Evolutionary conservation across 2,797 vertebrate genomes (phyloP).

Genomic region (Aulostomus chinensis): DNA sequence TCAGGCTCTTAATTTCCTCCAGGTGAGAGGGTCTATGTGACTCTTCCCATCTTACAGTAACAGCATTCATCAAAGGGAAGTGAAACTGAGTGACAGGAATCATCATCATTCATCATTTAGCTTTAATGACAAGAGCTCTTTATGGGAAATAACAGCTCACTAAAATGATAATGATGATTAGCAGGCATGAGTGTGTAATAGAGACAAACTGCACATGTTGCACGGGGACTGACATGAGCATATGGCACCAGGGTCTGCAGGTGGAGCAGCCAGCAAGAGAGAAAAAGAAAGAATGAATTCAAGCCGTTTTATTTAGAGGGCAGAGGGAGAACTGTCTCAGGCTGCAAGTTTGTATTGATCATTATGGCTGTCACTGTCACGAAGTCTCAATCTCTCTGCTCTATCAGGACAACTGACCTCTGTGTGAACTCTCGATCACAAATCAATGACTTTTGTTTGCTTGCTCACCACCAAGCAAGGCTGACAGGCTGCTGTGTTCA

Average conservation of each 20-base stretch:
- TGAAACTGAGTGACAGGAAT: conserved; percentile 59
- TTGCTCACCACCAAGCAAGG: conserved; percentile 11
- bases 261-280: neutral
- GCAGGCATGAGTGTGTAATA: conserved; percentile 50
- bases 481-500: conserved; percentile 9
- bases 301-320: conserved; percentile 58
- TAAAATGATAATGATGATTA: conserved; percentile 62
- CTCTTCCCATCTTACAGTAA: too few relatives aligned
- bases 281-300: conserved; percentile 62
- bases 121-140: conserved; percentile 54
- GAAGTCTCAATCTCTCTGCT: conserved; percentile 51
- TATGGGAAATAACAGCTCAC: conserved; percentile 54
- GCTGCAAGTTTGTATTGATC: conserved; percentile 54
- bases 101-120: conserved; percentile 63
- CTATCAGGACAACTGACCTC: conserved; percentile 51
- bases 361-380: too few relatives aligned
- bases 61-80: too few relatives aligned
- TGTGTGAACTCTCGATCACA: conserved; percentile 39
- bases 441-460: conserved; percentile 60
- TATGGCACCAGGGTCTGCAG: conserved; percentile 34
- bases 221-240: conserved; percentile 12
- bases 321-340: conserved; percentile 20
- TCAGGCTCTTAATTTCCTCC: too few relatives aligned
- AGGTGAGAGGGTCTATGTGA: too few relatives aligned
- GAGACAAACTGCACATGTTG: conserved; percentile 40